phyloP scores from a whole-genome alignment of 2,888 invertebrate species.

The Lycia hirtaria region DNA sequence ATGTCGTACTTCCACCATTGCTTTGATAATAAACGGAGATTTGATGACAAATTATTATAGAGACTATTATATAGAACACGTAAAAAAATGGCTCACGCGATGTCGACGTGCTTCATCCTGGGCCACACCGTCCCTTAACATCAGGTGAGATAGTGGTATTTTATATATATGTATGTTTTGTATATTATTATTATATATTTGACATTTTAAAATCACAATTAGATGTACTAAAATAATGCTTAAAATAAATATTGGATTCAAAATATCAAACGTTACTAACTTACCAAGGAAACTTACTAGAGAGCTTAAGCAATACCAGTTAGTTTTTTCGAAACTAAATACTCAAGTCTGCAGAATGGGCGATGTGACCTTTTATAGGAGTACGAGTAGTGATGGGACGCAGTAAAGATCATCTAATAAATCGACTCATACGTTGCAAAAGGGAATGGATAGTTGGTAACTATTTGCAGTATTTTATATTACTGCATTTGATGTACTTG shows the following conservation, averaged over 20 bases:
- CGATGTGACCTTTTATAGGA: constrained; percentile 35
- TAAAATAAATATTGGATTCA: background rate
- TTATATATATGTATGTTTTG: no score
- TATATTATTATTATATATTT: no score
- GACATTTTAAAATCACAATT: no score
- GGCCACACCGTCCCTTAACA: no score
- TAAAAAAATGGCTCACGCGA: no score
- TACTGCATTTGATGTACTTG: background rate
- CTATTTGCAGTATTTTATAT: constrained; percentile 16
- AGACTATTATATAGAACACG: no score
- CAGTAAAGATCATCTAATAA: constrained; percentile 24
- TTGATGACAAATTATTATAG: no score
- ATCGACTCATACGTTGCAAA: constrained; percentile 21
- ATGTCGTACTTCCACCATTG: no score
- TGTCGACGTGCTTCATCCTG: no score
- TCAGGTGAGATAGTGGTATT: no score
- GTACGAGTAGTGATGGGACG: constrained; percentile 26
- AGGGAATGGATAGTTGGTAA: constrained; percentile 13
- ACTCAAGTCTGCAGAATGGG: constrained; percentile 14
- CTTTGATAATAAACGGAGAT: no score
- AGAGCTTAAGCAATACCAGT: constrained; percentile 5
- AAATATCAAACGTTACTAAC: background rate
- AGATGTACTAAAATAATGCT: background rate
- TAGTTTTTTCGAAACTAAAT: constrained; percentile 26
- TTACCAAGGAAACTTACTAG: constrained; percentile 2